phyloP scores from a whole-genome alignment of 2,113 vertebrate genomes.

The Terrapene triunguis region DNA sequence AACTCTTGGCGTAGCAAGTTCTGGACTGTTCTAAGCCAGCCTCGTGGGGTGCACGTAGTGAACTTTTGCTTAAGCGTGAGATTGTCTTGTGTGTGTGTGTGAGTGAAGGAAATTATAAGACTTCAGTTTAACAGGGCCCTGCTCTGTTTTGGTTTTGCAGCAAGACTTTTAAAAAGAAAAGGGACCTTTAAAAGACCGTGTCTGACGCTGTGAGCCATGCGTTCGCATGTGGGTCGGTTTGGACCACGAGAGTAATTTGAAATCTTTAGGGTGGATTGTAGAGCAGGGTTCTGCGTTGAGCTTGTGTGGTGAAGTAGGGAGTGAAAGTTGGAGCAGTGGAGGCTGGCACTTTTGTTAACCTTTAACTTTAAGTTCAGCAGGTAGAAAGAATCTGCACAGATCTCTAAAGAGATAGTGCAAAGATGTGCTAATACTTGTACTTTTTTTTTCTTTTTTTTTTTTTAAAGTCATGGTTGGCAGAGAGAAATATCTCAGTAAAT shows the following conservation, averaged over 20 bases:
- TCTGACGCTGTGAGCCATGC: neutral
- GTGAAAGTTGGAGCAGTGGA: neutral
- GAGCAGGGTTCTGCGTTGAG: neutral
- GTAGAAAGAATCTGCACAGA: neutral
- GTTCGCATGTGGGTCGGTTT: neutral
- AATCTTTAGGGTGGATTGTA: neutral
- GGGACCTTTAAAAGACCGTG: neutral
- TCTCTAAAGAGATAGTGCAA: neutral
- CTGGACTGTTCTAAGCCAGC: neutral
- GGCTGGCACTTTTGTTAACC: neutral
- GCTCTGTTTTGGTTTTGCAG: neutral
- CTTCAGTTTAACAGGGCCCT: neutral
- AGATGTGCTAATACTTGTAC: neutral
- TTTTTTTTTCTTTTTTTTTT: no score
- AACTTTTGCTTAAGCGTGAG: neutral
- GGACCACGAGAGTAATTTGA: neutral
- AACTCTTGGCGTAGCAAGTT: neutral
- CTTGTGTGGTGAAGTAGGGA: neutral
- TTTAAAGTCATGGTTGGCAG: neutral
- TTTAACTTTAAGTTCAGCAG: neutral
- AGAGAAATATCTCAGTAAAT: neutral
- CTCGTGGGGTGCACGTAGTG: neutral
- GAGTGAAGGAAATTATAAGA: neutral
- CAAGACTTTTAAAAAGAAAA: neutral
- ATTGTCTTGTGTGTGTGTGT: neutral